A percentile compares a stretch with the other conserved stretches of the same genome.
Conservation (phyloP, 2,888 invertebrate genomes). For the Melanostoma mellinum region DNA sequence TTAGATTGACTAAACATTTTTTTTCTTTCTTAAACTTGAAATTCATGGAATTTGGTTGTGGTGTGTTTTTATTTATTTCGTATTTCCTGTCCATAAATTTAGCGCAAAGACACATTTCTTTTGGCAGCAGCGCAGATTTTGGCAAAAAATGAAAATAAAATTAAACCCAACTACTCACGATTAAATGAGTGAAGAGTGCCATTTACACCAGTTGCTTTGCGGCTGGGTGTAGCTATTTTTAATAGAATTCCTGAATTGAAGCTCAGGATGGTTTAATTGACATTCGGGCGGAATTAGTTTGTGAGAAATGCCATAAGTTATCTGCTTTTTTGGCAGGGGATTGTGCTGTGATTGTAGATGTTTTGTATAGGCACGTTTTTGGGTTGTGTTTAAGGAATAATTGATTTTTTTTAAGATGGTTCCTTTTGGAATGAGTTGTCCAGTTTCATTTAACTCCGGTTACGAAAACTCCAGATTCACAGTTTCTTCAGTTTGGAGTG, state of each 20-base stretch:
- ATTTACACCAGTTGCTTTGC: conserved; percentile 40
- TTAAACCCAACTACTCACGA: conserved; percentile 56
- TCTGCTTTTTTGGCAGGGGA: no score
- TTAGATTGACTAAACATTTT: conserved; percentile 36
- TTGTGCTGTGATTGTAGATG: no score
- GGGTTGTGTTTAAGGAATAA: no score
- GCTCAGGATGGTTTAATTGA: conserved; percentile 13
- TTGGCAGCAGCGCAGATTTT: conserved; percentile 32
- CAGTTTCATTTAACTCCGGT: no score
- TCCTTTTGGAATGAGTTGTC: no score
- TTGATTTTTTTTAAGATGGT: no score
- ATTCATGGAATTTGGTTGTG: conserved; percentile 62
- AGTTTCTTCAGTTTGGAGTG: no score
- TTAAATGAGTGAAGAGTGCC: conserved; percentile 52
- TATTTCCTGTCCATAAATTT: conserved; percentile 71
- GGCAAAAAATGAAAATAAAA: conserved; percentile 56
- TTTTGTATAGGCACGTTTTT: no score
- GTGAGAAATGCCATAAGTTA: background rate
- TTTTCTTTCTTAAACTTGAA: conserved; percentile 62
- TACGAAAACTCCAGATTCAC: no score
- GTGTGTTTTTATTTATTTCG: conserved; percentile 25
- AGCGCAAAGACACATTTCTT: conserved; percentile 50
- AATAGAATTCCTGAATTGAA: background rate
- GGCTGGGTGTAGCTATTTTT: conserved; percentile 8
- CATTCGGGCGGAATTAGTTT: background rate